phyloP scores from a whole-genome alignment of 2,113 vertebrate species.

The Cepphus grylle region DNA sequence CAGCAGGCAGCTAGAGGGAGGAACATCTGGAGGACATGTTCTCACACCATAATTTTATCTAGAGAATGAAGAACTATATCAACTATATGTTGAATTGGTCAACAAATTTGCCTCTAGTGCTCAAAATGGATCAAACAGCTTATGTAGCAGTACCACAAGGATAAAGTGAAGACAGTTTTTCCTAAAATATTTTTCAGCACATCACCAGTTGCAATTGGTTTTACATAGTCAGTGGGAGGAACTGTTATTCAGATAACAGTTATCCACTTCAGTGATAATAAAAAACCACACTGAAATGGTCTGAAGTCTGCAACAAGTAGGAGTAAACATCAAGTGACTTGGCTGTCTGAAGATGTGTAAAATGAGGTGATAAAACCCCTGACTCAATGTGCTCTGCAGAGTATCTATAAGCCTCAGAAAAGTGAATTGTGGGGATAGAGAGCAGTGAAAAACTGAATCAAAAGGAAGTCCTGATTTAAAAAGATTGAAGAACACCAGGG shows the following conservation, averaged over 20 bases:
- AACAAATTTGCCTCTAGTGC: background rate
- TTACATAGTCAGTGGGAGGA: background rate
- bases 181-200: background rate
- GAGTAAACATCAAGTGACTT: background rate
- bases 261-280: background rate
- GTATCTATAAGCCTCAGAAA: background rate
- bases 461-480: background rate
- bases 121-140: background rate
- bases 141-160: background rate
- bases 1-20: background rate
- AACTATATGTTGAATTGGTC: background rate
- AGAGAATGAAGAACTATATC: background rate
- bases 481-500: background rate
- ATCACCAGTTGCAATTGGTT: background rate
- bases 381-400: background rate
- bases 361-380: background rate
- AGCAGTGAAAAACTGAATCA: background rate
- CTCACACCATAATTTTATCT: background rate
- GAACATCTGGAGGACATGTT: background rate
- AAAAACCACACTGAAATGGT: background rate
- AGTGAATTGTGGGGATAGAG: background rate
- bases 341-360: background rate
- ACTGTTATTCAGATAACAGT: background rate
- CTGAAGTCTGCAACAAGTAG: background rate
- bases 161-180: background rate